Conservation (phyloP, 2,797 vertebrate genomes). For the Macropodus opercularis region DNA sequence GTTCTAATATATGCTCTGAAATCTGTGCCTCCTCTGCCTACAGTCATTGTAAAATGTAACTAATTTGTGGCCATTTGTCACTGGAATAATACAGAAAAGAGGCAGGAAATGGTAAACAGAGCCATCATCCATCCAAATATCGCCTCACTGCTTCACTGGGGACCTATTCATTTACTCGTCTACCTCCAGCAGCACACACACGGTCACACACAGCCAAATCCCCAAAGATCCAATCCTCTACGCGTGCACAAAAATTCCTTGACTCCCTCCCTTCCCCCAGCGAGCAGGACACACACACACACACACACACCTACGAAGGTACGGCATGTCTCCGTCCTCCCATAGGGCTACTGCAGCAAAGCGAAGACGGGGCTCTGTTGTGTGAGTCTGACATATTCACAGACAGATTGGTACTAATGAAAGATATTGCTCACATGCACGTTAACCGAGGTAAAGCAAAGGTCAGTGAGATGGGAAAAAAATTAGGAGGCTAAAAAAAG, state of each 20-base stretch:
- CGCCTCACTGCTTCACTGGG: conserved; percentile 59
- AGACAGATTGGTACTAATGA: conserved; percentile 73
- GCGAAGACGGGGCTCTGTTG: conserved; percentile 36
- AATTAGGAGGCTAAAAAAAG: neutral
- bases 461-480: conserved; percentile 59
- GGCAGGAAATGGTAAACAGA: conserved; percentile 17
- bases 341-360: conserved; percentile 65
- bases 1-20: no score
- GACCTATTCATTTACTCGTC: conserved; percentile 67
- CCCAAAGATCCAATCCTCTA: conserved; percentile 64
- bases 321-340: conserved; percentile 65
- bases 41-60: conserved; percentile 27
- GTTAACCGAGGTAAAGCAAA: conserved; percentile 70
- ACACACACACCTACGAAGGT: conserved; percentile 23
- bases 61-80: conserved; percentile 41
- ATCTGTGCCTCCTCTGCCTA: no score
- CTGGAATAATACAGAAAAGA: conserved; percentile 10
- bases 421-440: conserved; percentile 69
- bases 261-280: conserved; percentile 70
- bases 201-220: conserved; percentile 57
- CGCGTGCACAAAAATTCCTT: conserved; percentile 68
- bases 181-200: conserved; percentile 34
- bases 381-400: conserved; percentile 62
- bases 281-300: conserved; percentile 23
- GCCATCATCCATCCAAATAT: conserved; percentile 47